Percentiles rank a stretch among this genome's conserved stretches.
Evolutionary conservation across 2,113 vertebrate species (phyloP).

Genomic region (Ictalurus furcatus): DNA sequence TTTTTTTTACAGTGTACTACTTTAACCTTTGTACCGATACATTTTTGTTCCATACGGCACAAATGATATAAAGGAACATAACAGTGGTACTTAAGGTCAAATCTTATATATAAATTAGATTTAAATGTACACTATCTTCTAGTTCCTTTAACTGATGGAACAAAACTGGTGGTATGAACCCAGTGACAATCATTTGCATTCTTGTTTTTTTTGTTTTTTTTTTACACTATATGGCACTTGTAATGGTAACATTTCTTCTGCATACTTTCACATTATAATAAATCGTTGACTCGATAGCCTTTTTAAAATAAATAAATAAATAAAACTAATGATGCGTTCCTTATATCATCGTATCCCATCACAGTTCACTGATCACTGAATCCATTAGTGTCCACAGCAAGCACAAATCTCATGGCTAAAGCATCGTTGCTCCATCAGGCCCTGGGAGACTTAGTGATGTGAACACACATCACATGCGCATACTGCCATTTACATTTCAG

Average conservation of each 20-base stretch:
- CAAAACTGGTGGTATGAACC: background rate
- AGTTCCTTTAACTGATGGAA: background rate
- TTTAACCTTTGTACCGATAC: no score
- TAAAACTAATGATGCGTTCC: background rate
- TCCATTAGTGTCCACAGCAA: background rate
- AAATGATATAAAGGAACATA: background rate
- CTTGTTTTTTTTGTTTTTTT: background rate
- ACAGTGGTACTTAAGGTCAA: background rate
- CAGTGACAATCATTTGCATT: background rate
- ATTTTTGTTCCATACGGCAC: background rate
- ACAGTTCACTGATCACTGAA: background rate
- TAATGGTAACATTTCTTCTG: background rate
- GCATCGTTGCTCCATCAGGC: background rate
- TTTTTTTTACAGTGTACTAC: no score
- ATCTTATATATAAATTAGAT: background rate
- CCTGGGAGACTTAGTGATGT: background rate
- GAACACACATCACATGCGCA: slow-evolving; percentile 16
- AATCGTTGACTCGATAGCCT: background rate
- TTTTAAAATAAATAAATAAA: background rate
- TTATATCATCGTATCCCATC: background rate
- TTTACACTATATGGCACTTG: background rate
- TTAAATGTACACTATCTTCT: background rate
- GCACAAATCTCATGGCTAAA: background rate
- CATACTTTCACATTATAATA: background rate
- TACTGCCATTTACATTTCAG: slow-evolving; percentile 48